Evolutionary conservation across 2,797 vertebrate species (phyloP), one percentile per base, ranked within the genome.

Genomic region (Phataginus tetradactyla): DNA sequence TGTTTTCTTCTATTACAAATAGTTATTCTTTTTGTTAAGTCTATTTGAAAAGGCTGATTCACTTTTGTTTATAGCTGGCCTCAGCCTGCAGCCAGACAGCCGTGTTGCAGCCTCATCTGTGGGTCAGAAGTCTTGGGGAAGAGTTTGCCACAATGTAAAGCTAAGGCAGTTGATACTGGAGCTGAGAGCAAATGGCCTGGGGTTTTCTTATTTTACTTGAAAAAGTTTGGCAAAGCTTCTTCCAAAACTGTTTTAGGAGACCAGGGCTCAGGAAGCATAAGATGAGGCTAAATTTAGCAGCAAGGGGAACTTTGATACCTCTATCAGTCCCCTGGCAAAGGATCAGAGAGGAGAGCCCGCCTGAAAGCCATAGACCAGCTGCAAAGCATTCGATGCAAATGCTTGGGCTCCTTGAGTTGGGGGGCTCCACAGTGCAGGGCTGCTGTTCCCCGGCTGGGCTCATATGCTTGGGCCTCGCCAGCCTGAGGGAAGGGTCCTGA

Each of bases 11-110:
- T 96, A 57, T 97, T 96, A 79, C 69, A 81, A 90, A 86, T 45
- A 66, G 25, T 91, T 97, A 69, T n/a, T 74, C 77, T 98, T 93
- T 97, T 92, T 85, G 87, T 89, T n/a, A 97, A 98, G 88, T 45
- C 79, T 90, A 25, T 96, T 97, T 97, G 92, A 94, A 81, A 95
- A 97, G 96, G 96, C 53, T 96, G 96, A 95, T 97, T 87, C 75
- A 88, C 86, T 17, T 94, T 75, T 97, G 92, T 84, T 92, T 96
- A 68, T 78, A 93, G 93, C 78, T 97, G 91, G 78, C 61, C 21
- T 75, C 32, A 68, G 86, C 34, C 53, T 17, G 74, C 12, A 71
- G 71, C 92, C 93, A 96, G 92, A 53, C 84, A 96, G 91, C 85
- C 81, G 69, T 23, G 7, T 27, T 32, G 25, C 90, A 75, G 81